Conservation (phyloP, 2,888 invertebrate genomes). For the Seira musarum region DNA sequence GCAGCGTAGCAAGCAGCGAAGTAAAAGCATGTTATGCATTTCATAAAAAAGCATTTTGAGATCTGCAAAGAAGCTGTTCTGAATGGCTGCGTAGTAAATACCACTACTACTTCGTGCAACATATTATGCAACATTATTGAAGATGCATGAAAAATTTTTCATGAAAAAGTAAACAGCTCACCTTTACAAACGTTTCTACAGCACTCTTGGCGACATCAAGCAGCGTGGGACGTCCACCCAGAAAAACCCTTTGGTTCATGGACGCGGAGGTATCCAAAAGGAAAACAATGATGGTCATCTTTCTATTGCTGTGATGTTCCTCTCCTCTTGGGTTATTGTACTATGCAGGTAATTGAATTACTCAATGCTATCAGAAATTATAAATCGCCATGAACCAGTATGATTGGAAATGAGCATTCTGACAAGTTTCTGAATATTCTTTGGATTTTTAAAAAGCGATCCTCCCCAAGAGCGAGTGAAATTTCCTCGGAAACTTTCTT, state of each 20-base stretch:
- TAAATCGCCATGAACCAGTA: neutral
- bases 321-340: neutral
- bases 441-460: neutral
- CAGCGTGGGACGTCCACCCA: slow-evolving; percentile 91
- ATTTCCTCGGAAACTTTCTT: neutral
- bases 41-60: too few relatives aligned
- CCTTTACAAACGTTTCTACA: slow-evolving; percentile 99
- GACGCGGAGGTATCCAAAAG: slow-evolving; percentile 78
- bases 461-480: neutral
- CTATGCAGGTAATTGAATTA: neutral
- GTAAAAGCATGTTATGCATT: too few relatives aligned
- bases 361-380: neutral
- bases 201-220: slow-evolving; percentile 99
- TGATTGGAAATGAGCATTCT: neutral
- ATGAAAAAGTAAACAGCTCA: slow-evolving; percentile 73
- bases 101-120: too few relatives aligned
- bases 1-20: too few relatives aligned
- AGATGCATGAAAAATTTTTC: slow-evolving; percentile 35
- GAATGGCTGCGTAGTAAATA: too few relatives aligned
- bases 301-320: too few relatives aligned
- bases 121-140: too few relatives aligned
- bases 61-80: too few relatives aligned
- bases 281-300: slow-evolving; percentile 99
- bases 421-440: neutral
- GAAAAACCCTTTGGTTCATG: slow-evolving; percentile 99